Evolutionary conservation across 2,888 invertebrate species (phyloP).

Genomic region (Cremastinae sp.): DNA sequence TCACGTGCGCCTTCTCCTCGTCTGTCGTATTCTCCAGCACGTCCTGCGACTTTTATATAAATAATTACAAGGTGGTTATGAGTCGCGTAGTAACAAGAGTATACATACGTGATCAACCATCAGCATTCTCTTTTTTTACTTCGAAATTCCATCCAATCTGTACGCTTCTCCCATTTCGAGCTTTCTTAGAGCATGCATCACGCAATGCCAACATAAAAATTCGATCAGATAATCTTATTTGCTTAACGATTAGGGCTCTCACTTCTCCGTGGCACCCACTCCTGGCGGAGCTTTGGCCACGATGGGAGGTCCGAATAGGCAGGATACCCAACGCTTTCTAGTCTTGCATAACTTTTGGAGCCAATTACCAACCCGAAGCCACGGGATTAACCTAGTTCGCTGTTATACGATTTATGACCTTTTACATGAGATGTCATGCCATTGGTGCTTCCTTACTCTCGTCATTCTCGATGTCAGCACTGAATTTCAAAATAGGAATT

Average conservation of each 20-base stretch:
- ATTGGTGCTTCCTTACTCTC: slow-evolving; percentile 22
- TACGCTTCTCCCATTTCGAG: slow-evolving; percentile 10
- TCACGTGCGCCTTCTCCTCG: slow-evolving; percentile 31
- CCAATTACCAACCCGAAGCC: slow-evolving; percentile 63
- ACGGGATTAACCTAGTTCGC: slow-evolving; percentile 24
- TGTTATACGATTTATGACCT: slow-evolving; percentile 39
- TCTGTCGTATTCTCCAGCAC: slow-evolving; percentile 22
- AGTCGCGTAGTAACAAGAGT: slow-evolving; percentile 20
- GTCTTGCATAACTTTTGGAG: slow-evolving; percentile 66
- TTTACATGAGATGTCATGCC: slow-evolving; percentile 33
- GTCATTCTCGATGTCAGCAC: slow-evolving; percentile 43
- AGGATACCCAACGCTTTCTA: slow-evolving; percentile 36
- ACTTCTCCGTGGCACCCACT: slow-evolving; percentile 65
- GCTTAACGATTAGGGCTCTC: slow-evolving; percentile 72
- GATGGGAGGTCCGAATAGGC: slow-evolving; percentile 1
- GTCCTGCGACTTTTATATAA: slow-evolving; percentile 40
- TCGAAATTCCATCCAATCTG: slow-evolving; percentile 25
- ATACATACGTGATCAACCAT: slow-evolving; percentile 27
- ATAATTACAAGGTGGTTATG: slow-evolving; percentile 53
- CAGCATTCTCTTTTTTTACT: slow-evolving; percentile 24
- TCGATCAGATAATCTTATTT: slow-evolving; percentile 79
- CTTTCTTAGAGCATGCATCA: slow-evolving; percentile 64
- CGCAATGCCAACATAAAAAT: slow-evolving; percentile 77
- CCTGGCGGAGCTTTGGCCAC: not conserved
- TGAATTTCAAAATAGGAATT: slow-evolving; percentile 21